These are phyloP conservation scores for Diaperis boleti DNA, from an alignment of 2,888 invertebrate species.

Conservation along the genomic window DNA sequence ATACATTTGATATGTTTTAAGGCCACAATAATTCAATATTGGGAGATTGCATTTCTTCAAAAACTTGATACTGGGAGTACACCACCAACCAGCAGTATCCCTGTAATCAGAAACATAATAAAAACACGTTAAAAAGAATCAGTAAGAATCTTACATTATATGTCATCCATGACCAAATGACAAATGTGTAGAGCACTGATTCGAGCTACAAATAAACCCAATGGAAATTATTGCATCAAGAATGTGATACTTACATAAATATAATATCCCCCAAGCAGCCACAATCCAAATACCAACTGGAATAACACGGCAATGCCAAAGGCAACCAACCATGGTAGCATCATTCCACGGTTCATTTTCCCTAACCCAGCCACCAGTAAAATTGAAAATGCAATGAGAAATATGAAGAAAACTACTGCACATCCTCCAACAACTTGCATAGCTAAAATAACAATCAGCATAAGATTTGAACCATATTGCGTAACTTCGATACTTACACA, in stretches of 20 bases:
- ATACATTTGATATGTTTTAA: constrained; percentile 56
- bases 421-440: constrained; percentile 79
- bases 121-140: too few relatives aligned
- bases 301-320: constrained; percentile 80
- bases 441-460: constrained; percentile 68
- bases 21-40: constrained; percentile 85
- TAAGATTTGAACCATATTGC: not conserved
- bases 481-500: constrained; percentile 70
- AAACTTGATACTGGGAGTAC: constrained; percentile 85
- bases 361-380: constrained; percentile 75
- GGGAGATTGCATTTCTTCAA: constrained; percentile 85
- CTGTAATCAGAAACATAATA: too few relatives aligned
- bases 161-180: constrained; percentile 85
- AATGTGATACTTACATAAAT: constrained; percentile 80
- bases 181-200: constrained; percentile 80
- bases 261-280: constrained; percentile 90
- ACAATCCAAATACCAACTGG: constrained; percentile 84
- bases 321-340: constrained; percentile 83
- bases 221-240: not conserved
- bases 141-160: constrained; percentile 91
- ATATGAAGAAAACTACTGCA: constrained; percentile 72
- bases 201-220: constrained; percentile 78
- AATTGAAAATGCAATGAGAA: constrained; percentile 71
- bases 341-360: constrained; percentile 81
- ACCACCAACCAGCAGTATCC: constrained; percentile 90